phyloP scores from a whole-genome alignment of 2,888 invertebrate genomes.

The Drosophila parthenogenetica region DNA sequence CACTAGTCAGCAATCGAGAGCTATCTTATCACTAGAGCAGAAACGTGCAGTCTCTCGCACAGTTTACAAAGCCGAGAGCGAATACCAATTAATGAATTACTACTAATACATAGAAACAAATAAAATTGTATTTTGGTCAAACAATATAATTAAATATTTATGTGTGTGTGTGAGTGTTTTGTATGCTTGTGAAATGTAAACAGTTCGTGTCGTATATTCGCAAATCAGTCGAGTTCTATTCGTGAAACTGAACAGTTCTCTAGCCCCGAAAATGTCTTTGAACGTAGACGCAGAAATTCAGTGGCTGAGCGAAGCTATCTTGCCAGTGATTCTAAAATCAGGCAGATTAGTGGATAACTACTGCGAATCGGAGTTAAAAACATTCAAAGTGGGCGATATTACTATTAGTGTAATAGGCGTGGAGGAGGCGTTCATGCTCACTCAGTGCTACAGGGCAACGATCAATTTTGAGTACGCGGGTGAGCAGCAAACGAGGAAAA shows the following conservation, averaged over 20 bases:
- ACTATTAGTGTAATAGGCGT: conserved; percentile 63
- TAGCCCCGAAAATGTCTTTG: conserved; percentile 35
- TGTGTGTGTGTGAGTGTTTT: neutral
- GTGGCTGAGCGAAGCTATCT: conserved; percentile 60
- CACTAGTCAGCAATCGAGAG: neutral
- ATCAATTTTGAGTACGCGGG: conserved; percentile 64
- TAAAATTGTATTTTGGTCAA: neutral
- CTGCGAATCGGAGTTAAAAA: conserved; percentile 20
- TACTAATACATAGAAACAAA: neutral
- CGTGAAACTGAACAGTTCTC: conserved; percentile 24
- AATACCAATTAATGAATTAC: neutral
- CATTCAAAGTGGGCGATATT: conserved; percentile 60
- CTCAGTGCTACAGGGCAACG: conserved; percentile 75
- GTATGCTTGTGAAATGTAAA: conserved; percentile 2
- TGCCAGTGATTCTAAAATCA: conserved; percentile 64
- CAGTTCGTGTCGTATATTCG: neutral
- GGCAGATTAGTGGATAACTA: conserved; percentile 53
- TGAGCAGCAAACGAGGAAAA: conserved; percentile 28
- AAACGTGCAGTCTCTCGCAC: neutral
- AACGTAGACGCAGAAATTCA: conserved; percentile 55
- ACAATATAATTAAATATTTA: conserved; percentile 12
- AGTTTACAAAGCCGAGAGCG: neutral
- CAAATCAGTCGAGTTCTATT: conserved; percentile 23
- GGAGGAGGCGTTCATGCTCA: conserved; percentile 82
- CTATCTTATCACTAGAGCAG: conserved; percentile 25